A percentile compares a stretch with the other conserved stretches of the same genome.
Conservation (phyloP, 1,140 invertebrate species). For the Metopolophium dirhodum region DNA sequence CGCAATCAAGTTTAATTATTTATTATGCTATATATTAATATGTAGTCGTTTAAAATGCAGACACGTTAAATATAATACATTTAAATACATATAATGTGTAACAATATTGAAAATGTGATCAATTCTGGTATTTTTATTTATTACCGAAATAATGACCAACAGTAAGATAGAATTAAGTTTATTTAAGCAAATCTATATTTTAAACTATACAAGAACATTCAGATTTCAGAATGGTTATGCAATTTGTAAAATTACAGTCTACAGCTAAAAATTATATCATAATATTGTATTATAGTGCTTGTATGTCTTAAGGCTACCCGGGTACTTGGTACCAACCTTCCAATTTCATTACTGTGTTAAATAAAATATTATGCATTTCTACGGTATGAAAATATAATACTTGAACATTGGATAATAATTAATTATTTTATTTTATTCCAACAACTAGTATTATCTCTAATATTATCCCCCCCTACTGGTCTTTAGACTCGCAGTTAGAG, state of each 20-base stretch:
- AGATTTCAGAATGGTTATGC: neutral
- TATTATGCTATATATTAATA: neutral
- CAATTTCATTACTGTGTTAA: neutral
- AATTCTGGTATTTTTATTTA: neutral
- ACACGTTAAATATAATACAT: too few relatives aligned
- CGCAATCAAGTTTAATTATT: neutral
- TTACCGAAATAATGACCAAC: neutral
- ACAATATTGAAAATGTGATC: neutral
- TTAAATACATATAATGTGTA: neutral
- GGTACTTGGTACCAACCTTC: neutral
- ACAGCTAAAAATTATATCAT: neutral
- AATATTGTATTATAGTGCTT: neutral
- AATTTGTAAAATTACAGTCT: neutral
- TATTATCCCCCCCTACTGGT: neutral
- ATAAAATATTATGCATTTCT: neutral
- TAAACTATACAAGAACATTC: neutral
- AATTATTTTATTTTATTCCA: neutral
- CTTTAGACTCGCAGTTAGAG: neutral
- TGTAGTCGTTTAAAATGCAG: too few relatives aligned
- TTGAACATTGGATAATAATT: neutral
- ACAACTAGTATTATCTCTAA: neutral
- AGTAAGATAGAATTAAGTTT: neutral
- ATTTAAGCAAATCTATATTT: neutral
- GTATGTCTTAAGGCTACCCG: neutral
- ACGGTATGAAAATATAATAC: neutral